Evolutionary conservation across 2,113 vertebrate genomes (phyloP).

Genomic region (Theristicus caerulescens): DNA sequence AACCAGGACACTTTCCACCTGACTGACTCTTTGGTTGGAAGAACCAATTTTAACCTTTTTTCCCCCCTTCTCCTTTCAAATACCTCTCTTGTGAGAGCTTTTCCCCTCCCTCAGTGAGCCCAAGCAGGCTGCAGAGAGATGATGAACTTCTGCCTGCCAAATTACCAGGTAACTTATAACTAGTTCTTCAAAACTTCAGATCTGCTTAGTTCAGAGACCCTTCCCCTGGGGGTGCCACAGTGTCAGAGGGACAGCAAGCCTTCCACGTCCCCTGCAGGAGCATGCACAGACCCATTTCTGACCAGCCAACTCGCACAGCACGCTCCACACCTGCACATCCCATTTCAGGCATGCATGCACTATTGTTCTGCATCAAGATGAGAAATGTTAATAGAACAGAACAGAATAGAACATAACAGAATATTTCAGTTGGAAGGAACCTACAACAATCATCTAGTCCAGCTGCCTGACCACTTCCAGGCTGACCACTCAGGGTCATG

Average conservation of each 20-base stretch:
- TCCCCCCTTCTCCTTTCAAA: background rate
- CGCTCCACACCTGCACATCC: background rate
- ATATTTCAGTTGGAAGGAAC: background rate
- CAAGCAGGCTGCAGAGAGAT: background rate
- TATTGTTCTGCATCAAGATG: background rate
- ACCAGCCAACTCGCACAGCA: rapidly evolving
- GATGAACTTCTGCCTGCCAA: background rate
- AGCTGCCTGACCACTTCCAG: background rate
- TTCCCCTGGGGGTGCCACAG: background rate
- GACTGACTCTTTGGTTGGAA: background rate
- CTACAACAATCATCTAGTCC: background rate
- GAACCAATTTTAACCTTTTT: background rate
- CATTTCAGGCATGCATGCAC: rapidly evolving
- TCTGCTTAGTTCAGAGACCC: background rate
- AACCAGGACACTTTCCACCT: background rate
- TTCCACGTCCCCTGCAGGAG: rapidly evolving
- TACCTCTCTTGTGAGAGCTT: background rate
- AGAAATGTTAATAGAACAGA: background rate
- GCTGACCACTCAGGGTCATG: background rate
- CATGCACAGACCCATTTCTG: background rate
- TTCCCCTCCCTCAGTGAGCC: background rate
- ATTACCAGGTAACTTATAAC: background rate
- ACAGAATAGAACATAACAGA: background rate
- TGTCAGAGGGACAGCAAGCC: background rate
- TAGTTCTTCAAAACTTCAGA: background rate